phyloP scores from a whole-genome alignment of 2,113 vertebrate genomes.

The Podiceps cristatus region DNA sequence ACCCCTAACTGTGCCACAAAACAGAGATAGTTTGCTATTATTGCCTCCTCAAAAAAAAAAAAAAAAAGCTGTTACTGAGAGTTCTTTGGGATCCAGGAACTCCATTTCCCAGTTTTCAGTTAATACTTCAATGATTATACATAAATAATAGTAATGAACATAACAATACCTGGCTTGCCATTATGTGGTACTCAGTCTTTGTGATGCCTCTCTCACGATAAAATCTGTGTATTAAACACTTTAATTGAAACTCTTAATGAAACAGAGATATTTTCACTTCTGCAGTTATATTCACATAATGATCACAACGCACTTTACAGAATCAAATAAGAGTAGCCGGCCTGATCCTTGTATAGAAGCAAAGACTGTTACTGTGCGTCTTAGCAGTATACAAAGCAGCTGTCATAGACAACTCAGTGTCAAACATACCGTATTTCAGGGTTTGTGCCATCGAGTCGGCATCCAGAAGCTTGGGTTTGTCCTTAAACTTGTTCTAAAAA shows the following conservation, averaged over 20 bases:
- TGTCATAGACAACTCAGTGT: background rate
- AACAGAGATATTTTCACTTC: background rate
- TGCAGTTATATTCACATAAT: background rate
- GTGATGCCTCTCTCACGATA: background rate
- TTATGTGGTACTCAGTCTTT: background rate
- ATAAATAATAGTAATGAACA: background rate
- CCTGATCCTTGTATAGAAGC: background rate
- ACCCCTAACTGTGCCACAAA: background rate
- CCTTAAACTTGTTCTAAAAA: background rate
- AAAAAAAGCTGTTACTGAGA: background rate
- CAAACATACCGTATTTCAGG: background rate
- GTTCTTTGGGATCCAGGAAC: background rate
- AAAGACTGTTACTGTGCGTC: background rate
- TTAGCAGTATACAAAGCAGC: background rate
- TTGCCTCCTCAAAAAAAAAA: background rate
- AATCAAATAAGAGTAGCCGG: background rate
- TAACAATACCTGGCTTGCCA: conserved; percentile 5
- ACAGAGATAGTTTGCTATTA: background rate
- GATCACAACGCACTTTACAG: background rate
- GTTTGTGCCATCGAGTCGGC: background rate
- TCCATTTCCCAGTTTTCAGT: background rate
- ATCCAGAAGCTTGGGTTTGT: background rate
- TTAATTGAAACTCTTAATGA: conserved; percentile 30
- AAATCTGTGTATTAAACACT: conserved; percentile 32
- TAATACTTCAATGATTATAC: background rate